These are phyloP conservation scores for Bettongia penicillata DNA, from an alignment of 2,113 vertebrate species.

Conservation along the genomic window DNA sequence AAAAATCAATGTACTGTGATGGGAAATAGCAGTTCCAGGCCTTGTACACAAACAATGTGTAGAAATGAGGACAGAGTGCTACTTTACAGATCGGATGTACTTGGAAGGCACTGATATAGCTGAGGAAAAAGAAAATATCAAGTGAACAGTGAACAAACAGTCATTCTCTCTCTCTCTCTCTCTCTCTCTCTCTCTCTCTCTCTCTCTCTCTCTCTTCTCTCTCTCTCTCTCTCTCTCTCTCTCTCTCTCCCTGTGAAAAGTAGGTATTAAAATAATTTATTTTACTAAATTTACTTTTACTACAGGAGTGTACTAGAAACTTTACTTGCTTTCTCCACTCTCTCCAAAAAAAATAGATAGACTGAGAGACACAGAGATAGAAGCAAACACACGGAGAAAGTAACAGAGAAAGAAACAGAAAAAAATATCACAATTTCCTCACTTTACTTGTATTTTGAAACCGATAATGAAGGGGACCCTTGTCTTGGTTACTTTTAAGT, in stretches of 20 bases:
- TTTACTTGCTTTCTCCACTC: constrained; percentile 23
- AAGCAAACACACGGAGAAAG: neutral
- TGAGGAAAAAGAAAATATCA: constrained; percentile 71
- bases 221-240: no score
- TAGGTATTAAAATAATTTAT: constrained; percentile 46
- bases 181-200: no score
- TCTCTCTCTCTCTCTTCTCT: no score
- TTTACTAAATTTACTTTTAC: constrained; percentile 70
- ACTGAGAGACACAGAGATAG: neutral
- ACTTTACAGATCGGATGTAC: constrained; percentile 80
- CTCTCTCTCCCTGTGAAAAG: constrained; percentile 26
- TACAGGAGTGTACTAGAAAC: constrained; percentile 67
- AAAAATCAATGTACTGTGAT: constrained; percentile 83
- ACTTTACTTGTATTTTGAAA: neutral
- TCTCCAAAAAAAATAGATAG: neutral
- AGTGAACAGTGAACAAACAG: constrained; percentile 39
- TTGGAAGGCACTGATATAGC: constrained; percentile 83
- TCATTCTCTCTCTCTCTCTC: no score
- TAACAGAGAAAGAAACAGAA: neutral
- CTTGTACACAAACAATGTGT: constrained; percentile 79
- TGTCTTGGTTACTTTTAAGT: neutral
- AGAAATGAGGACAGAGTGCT: constrained; percentile 83
- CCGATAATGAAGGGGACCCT: neutral
- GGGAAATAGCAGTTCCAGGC: constrained; percentile 84
- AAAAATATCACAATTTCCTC: neutral